Evolutionary conservation across 2,113 vertebrate genomes (phyloP), one percentile per base, ranked within the genome.

Genomic region (Heteronetta atricapilla): DNA sequence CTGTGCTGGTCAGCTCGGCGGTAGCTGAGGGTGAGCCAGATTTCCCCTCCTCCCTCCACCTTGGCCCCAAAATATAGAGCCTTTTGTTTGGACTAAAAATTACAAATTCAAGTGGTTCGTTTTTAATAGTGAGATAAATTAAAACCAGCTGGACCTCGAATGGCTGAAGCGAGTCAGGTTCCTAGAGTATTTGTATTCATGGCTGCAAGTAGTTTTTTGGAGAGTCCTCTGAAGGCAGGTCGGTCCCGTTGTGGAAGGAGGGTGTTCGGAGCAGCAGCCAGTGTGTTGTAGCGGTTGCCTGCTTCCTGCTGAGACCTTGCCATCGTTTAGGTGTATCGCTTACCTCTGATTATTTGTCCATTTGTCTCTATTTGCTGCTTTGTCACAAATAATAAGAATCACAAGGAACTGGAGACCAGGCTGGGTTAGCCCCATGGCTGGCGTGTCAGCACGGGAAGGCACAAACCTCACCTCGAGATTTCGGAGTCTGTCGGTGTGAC

Each of bases 41-140:
- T 78, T 86, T 74, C 80, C 19, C 72, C 40, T 77, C 38, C n/a
- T 89, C 25, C 62, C 2, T 89, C 56, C 25, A 28, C 3, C 5
- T 4, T 5, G 8, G 8, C 36, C 59, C 42, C 46, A 25, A 83
- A 96, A 77, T 89, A 76, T 16, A 82, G 67, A 80, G 59, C 16
- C 34, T 88, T 90, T 95, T 96, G 75, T 88, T 93, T 66, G 52
- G 64, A 60, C 69, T 88, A 62, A 84, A 91, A 92, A 86, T 88
- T 83, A 81, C 50, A 75, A 86, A 88, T 90, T 86, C 80, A 84
- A 86, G 69, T 19, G 52, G 42, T 56, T 93, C 26, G 14, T 81
- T 93, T 86, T 78, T 38, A 93, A 75, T 80, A 86, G 73, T 0
- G 0, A 78, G 38, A 60, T 81, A 74, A 90, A 94, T 92, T 68